A percentile compares a stretch with the other conserved stretches of the same genome.
Conservation (phyloP, 2,888 invertebrate genomes). For the Salpingus planirostris region DNA sequence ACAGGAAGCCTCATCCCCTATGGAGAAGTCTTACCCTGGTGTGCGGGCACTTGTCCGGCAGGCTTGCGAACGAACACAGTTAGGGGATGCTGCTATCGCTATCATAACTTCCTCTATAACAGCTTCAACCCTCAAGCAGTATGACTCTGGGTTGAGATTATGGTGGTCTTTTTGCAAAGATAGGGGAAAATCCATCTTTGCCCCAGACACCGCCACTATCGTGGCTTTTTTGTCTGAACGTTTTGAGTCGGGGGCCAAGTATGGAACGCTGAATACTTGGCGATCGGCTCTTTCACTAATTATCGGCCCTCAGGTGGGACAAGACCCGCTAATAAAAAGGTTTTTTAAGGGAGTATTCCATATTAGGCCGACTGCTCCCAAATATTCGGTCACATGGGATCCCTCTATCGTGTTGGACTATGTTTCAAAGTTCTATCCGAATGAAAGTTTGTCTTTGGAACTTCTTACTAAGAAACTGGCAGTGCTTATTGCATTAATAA, state of each 20-base stretch:
- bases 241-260: neutral
- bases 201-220: neutral
- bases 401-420: neutral
- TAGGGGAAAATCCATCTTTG: neutral
- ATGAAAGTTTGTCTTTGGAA: neutral
- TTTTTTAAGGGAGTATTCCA: slow-evolving; percentile 1
- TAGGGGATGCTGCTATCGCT: neutral
- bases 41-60: neutral
- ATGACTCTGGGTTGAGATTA: neutral
- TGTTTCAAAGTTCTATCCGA: neutral
- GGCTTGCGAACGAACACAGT: neutral
- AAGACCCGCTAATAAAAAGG: neutral
- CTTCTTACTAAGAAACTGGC: neutral
- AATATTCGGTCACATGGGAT: neutral
- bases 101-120: neutral
- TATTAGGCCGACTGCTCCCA: neutral
- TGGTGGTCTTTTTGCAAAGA: neutral
- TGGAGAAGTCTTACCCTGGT: slow-evolving; percentile 1
- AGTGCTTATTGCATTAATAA: neutral
- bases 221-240: neutral
- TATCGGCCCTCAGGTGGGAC: neutral
- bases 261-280: neutral
- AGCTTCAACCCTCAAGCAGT: neutral
- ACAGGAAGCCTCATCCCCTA: neutral
- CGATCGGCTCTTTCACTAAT: neutral